These are phyloP conservation scores for Eufriesea mexicana DNA, from an alignment of 1,140 invertebrate genomes.

Conservation along the genomic window DNA sequence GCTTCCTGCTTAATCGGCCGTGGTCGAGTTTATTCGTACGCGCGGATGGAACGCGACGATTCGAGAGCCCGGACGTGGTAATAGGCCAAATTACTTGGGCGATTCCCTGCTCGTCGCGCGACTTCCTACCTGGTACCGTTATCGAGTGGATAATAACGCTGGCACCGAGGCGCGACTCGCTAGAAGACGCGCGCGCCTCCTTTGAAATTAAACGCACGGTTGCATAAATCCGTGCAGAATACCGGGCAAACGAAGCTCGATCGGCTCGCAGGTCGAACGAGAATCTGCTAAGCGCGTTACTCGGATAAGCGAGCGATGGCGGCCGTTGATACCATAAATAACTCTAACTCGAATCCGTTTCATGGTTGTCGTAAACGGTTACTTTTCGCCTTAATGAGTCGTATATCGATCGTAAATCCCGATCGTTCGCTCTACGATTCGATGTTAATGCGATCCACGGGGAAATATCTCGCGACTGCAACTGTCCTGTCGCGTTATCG, in stretches of 20 bases:
- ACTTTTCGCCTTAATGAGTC: conserved; percentile 39
- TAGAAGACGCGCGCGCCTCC: neutral
- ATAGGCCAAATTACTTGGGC: conserved; percentile 68
- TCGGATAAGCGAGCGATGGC: neutral
- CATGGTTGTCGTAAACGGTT: conserved; percentile 29
- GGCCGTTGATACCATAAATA: conserved; percentile 31
- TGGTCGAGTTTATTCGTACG: conserved; percentile 11
- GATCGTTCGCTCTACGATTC: conserved; percentile 54
- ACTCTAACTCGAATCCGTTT: conserved; percentile 6
- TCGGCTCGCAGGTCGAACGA: neutral
- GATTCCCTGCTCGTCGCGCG: conserved; percentile 8
- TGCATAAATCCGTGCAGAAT: conserved; percentile 13
- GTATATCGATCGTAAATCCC: conserved; percentile 58
- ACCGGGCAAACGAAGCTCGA: conserved; percentile 36
- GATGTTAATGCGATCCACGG: conserved; percentile 43
- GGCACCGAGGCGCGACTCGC: conserved; percentile 22
- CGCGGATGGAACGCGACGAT: conserved; percentile 37
- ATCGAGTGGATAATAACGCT: conserved; percentile 56
- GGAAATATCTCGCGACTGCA: conserved; percentile 22
- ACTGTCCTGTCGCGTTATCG: conserved; percentile 50
- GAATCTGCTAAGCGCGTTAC: conserved; percentile 28
- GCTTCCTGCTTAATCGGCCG: conserved; percentile 38
- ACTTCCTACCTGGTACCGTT: conserved; percentile 46
- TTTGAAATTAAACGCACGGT: conserved; percentile 43
- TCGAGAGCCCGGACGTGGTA: conserved; percentile 51